These are phyloP conservation scores for Cydia strobilella DNA, from an alignment of 1,140 invertebrate species.

Conservation along the genomic window DNA sequence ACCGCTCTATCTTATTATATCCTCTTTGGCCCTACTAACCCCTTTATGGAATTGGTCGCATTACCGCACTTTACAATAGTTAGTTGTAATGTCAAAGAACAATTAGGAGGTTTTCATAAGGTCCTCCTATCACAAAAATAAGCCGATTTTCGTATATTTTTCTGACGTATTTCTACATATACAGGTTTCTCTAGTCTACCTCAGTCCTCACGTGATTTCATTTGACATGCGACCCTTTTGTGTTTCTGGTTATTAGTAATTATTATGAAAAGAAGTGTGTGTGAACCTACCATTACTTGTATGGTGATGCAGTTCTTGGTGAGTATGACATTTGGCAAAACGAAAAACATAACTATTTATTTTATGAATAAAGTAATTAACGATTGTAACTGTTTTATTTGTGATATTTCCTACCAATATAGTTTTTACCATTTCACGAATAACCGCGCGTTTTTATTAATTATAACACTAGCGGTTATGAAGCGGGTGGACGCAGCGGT, in stretches of 20 bases:
- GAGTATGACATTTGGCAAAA: slow-evolving; percentile 38
- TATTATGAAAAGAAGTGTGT: not conserved
- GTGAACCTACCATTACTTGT: not conserved
- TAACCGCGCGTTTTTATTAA: not conserved
- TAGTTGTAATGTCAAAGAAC: too few relatives aligned
- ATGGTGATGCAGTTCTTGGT: slow-evolving; percentile 31
- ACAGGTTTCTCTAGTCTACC: not conserved
- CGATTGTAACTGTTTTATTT: slow-evolving; percentile 47
- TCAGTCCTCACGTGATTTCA: not conserved
- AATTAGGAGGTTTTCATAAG: too few relatives aligned
- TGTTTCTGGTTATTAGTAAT: not conserved
- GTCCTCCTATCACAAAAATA: too few relatives aligned
- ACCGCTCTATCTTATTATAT: too few relatives aligned
- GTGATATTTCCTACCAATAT: slow-evolving; percentile 38
- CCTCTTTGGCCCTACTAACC: too few relatives aligned
- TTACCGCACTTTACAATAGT: too few relatives aligned
- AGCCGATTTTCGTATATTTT: not conserved
- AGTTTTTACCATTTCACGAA: slow-evolving; percentile 8
- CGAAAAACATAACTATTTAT: slow-evolving; percentile 21
- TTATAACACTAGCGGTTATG: not conserved
- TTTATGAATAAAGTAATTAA: slow-evolving; percentile 43
- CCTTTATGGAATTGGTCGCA: too few relatives aligned
- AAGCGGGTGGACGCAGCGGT: not conserved
- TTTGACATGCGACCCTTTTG: not conserved
- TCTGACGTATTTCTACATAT: not conserved